Percentiles rank a stretch among this genome's conserved stretches.
phyloP scores from a whole-genome alignment of 2,797 vertebrate species.

The Chelidonichthys spinosus region DNA sequence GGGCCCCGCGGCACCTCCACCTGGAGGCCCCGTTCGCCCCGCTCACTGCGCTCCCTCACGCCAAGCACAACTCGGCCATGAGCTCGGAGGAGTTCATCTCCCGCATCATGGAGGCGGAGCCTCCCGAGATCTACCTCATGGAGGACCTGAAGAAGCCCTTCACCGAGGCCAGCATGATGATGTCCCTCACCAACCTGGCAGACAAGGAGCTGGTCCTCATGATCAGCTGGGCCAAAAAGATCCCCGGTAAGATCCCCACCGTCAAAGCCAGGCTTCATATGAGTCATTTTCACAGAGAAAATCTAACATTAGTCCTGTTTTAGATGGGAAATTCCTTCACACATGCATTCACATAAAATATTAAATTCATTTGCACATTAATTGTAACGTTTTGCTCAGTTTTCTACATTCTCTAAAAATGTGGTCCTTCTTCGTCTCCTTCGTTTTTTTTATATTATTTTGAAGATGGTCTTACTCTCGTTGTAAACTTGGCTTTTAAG shows the following conservation, averaged over 20 bases:
- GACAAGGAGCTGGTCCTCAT: slow-evolving; percentile 97
- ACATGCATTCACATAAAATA: too few species aligned
- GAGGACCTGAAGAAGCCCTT: slow-evolving; percentile 92
- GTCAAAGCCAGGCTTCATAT: background rate
- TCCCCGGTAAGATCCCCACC: slow-evolving; percentile 72
- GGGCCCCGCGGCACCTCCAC: slow-evolving; percentile 72
- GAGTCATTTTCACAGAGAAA: background rate
- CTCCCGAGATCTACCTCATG: slow-evolving; percentile 91
- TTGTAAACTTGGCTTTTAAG: background rate
- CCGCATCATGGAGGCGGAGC: slow-evolving; percentile 93
- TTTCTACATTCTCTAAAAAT: background rate
- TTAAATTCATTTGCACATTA: too few species aligned
- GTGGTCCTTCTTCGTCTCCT: background rate
- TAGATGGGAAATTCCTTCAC: too few species aligned
- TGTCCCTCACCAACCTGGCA: slow-evolving; percentile 96
- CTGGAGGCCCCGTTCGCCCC: slow-evolving; percentile 66
- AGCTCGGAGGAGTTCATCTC: slow-evolving; percentile 92
- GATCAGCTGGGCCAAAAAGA: slow-evolving; percentile 90
- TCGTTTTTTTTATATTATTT: background rate
- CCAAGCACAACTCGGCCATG: slow-evolving; percentile 71
- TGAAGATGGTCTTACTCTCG: background rate
- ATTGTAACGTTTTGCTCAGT: too few species aligned
- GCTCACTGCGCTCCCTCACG: slow-evolving; percentile 59
- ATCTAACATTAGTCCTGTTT: too few species aligned
- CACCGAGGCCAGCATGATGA: slow-evolving; percentile 96